Percentiles rank a stretch among this genome's conserved stretches.
Conservation (phyloP, 2,113 vertebrate genomes). For the Tringa solitaria region DNA sequence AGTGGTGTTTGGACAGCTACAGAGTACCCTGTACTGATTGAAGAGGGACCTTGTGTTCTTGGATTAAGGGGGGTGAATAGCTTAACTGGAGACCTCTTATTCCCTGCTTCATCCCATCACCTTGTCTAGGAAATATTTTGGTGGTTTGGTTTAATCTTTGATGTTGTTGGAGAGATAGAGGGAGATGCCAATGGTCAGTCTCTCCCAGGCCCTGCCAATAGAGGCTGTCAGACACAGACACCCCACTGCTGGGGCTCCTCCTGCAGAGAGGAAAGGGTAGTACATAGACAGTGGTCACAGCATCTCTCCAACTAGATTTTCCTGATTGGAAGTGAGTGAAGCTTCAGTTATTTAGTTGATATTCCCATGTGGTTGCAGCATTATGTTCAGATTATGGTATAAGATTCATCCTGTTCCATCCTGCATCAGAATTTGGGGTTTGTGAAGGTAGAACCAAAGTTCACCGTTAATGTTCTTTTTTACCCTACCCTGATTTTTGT, state of each 20-base stretch:
- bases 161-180: not conserved
- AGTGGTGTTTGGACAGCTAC: not conserved
- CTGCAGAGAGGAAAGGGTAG: not conserved
- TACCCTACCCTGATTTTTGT: not conserved
- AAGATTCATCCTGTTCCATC: not conserved
- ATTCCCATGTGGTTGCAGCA: not conserved
- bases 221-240: not conserved
- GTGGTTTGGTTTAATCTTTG: not conserved
- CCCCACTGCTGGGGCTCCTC: not conserved
- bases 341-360: not conserved
- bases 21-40: not conserved
- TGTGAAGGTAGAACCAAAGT: not conserved
- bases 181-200: not conserved
- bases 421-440: accelerated
- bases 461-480: not conserved
- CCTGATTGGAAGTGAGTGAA: not conserved
- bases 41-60: not conserved
- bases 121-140: not conserved
- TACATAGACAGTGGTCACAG: not conserved
- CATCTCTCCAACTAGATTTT: not conserved
- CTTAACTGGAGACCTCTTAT: not conserved
- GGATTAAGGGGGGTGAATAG: not conserved
- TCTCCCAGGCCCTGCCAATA: no score
- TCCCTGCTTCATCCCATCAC: not conserved
- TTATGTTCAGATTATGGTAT: not conserved